Base-by-base conservation (phyloP, 1,140 invertebrate species). In the Heliconius himera region DNA sequence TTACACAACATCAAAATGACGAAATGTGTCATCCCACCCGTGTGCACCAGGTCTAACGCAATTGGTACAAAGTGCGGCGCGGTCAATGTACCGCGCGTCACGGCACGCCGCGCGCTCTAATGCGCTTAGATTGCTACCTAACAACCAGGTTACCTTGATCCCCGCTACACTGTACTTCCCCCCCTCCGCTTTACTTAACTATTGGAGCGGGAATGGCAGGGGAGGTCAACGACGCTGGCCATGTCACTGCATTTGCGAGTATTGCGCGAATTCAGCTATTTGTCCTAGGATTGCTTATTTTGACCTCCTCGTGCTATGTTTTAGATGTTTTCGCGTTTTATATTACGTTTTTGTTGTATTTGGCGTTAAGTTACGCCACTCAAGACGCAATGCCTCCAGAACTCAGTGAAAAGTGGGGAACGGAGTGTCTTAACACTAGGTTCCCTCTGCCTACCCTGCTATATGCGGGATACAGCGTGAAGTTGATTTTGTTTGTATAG, bases 121-220 rank as follows among this genome's bases (percentile, higher is more conserved):
- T 91, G 89, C 88, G 89, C 88, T 90, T 90, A 92, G 87, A 91
- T 91, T 89, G 90, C 90, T 90, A 85, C 90, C 90, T 89, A 89
- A 80, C 77, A 18, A 81, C 91, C 88, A 90, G 26, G 33, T 49
- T 81, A 83, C 26, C 72, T 46, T 85, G 90, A 87, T 60, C 91
- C 74, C 71, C 74, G 54, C 41, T 73, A 74, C 36, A 49, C 46
- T n/a, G 22, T 41, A n/a, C 49, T 26, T n/a, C 36, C 4, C 26
- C 60, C 60, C 75, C 82, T 78, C 72, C 80, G 80, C 18, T 38
- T 8, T 3, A 13, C 26, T 70, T 79, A 56, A 6, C 38, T 20
- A 70, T 29, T 20, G 26, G 8, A 73, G 49, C 33, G 22, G 9
- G 22, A 36, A 70, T 49, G 71, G 75, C 75, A 77, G 83, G 26